Base-by-base conservation (phyloP, 2,113 vertebrate species). In the Indicator maculatus region DNA sequence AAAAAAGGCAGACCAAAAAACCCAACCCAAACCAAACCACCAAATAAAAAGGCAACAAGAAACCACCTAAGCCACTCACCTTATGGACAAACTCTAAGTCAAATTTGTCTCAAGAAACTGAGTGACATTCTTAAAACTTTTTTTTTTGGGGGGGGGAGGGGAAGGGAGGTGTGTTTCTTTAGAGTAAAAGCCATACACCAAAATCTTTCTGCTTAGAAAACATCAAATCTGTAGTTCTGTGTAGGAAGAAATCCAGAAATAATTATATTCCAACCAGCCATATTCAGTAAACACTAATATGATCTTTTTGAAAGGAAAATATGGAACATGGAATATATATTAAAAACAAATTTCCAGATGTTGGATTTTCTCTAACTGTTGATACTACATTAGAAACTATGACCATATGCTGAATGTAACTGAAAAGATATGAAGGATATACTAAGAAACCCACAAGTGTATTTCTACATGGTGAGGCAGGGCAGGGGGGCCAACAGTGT, bases 1-100 rank as follows among this genome's bases (percentile, higher is more conserved):
- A 7, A 21, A 21, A 55, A 59, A 60, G 7, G 0, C 0, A 61
- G 26, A 55, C 2, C 3, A 39, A 24, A 70, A 31, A 36, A 13
- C 1, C 2, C 36, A 36, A 36, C 36, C 3, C 23, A 52, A 24
- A 52, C 12, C 50, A 14, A 44, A 44, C 3, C 50, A 52, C 23
- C 23, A 52, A 52, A 52, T 12, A 52, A 52, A 12, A 52, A 50
- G 47, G 20, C 6, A 8, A 31, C 3, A 31, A 53, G 4, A 93
- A 86, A 30, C 3, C 5, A 47, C 15, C 10, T 39, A 52, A 26
- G 28, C 24, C 3, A 61, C 7, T 5, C 2, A 16, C 3, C 6
- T 65, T 45, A n/a, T 28, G 19, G 24, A 2, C 18, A 75, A 60
- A 69, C 5, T 77, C 12, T n/a, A 31, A 58, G 23, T 7, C 7